Conservation (phyloP, 37 sponge, comb jelly and placozoan genomes). For the Oopsacas minuta region DNA sequence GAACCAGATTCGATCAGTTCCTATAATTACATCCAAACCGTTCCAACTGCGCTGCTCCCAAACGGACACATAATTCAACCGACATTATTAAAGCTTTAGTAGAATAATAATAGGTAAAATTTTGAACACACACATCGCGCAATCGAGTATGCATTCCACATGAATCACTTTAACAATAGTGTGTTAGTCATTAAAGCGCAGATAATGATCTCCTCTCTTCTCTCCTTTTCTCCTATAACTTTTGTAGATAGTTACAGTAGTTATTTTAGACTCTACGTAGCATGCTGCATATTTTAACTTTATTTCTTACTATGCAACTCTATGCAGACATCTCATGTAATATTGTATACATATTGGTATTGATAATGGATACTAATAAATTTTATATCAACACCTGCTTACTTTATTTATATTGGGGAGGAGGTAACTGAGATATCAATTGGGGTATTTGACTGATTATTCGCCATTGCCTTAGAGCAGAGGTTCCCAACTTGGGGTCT, state of each 20-base stretch:
- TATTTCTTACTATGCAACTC: neutral
- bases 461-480: too few relatives aligned
- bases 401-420: neutral
- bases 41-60: neutral
- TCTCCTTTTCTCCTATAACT: neutral
- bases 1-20: neutral
- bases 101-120: neutral
- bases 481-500: too few relatives aligned
- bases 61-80: slow-evolving; percentile 7
- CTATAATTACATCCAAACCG: neutral
- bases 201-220: neutral
- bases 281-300: slow-evolving; percentile 12
- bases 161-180: neutral
- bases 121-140: neutral
- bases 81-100: neutral
- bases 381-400: neutral
- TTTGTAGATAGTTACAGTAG: neutral
- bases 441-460: too few relatives aligned
- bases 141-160: neutral
- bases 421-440: too few relatives aligned
- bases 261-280: neutral
- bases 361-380: neutral
- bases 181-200: neutral
- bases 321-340: neutral
- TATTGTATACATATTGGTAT: neutral